Percentiles rank a stretch among this genome's conserved stretches.
phyloP scores from a whole-genome alignment of 2,888 invertebrate genomes.

The Cetonia aurata region DNA sequence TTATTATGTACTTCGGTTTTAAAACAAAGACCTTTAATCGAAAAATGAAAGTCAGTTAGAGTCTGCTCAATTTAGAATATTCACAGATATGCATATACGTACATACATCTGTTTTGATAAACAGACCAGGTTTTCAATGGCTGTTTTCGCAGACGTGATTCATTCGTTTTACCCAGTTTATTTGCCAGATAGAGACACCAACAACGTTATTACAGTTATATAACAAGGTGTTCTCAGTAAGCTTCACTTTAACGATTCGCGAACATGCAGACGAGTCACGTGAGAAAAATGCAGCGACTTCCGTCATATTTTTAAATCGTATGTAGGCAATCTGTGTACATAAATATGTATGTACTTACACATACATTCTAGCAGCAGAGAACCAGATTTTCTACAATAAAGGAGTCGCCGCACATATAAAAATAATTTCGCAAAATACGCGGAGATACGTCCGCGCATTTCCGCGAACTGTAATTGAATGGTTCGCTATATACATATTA shows the following conservation, averaged over 20 bases:
- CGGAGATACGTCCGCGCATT: slow-evolving; percentile 1
- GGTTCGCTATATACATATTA: slow-evolving; percentile 15
- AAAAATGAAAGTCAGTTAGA: no score
- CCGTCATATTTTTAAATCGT: slow-evolving; percentile 21
- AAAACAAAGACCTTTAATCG: no score
- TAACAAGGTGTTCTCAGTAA: slow-evolving; percentile 7
- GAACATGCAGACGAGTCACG: slow-evolving; percentile 20
- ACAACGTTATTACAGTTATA: slow-evolving; percentile 14
- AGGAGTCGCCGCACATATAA: no score
- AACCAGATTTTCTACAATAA: no score
- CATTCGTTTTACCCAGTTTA: background rate
- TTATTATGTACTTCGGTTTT: no score
- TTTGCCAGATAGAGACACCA: slow-evolving; percentile 1
- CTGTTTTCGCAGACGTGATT: no score
- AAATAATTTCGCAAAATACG: background rate
- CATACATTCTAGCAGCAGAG: background rate
- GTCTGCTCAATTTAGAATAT: no score
- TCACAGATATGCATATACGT: no score
- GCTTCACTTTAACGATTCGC: background rate
- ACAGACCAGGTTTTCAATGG: no score
- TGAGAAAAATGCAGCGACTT: slow-evolving; percentile 38
- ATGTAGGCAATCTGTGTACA: background rate
- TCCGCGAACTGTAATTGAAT: slow-evolving; percentile 14
- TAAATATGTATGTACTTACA: no score
- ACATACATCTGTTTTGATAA: no score